Base-by-base conservation (phyloP, 2,113 vertebrate species). In the Stigmatopora nigra region DNA sequence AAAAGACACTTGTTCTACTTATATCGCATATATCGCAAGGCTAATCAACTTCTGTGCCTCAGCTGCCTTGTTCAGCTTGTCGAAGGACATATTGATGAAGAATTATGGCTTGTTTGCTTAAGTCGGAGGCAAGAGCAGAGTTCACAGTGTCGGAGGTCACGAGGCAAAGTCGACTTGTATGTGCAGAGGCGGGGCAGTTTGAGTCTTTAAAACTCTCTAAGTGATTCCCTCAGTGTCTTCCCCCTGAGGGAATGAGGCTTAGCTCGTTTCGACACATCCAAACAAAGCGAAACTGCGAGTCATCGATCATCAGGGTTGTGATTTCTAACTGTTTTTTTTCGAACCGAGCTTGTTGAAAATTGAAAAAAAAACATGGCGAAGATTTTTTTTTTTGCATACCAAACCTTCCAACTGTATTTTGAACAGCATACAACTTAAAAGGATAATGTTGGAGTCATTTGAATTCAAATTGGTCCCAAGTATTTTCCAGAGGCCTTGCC, bases 51-150 rank as follows among this genome's bases (percentile, higher is more conserved):
- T 35, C 19, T 41, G 5, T 35, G 22, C 65, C 56, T 56, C 45
- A 1, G 13, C 65, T 55, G n/a, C 64, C 77, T 79, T 69, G 68
- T 71, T 67, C 73, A n/a, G 36, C 69, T 57, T 78, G 81, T 78
- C 78, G 71, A 68, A 65, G 71, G 83, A 73, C 71, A 82, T 82
- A 80, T 65, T 79, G 82, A 89, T 86, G 73, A 85, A 88, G 87
- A 90, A 80, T 81, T 86, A 90, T 89, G 87, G 69, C 78, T 69
- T 90, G 87, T 91, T 91, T 90, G 89, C 87, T 90, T 89, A 87
- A 79, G 80, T 90, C 87, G 45, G 78, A 78, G 82, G 79, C 67
- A 22, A 79, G 86, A 85, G 85, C 84, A 87, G 88, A 89, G 87
- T 88, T 89, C 84, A 86, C 49, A 35, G 78, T 48, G 77, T 73